Percentiles rank a stretch among this genome's conserved stretches.
Evolutionary conservation across 2,113 vertebrate species (phyloP).

Genomic region (Vombatus ursinus): DNA sequence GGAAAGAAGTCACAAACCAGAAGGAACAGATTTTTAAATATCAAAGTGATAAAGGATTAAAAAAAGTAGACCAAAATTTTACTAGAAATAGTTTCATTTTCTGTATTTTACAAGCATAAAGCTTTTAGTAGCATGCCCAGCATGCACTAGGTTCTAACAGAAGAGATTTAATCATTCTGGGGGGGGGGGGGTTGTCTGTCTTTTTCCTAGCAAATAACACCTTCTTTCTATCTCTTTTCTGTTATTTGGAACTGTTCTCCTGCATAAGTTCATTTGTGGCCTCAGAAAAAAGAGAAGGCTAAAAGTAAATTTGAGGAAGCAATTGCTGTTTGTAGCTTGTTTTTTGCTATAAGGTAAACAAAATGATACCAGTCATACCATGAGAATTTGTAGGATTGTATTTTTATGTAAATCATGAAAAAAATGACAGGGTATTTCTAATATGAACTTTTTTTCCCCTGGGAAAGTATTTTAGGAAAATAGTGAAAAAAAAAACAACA

Average conservation of each 20-base stretch:
- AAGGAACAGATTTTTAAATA: constrained; percentile 39
- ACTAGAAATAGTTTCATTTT: constrained; percentile 1
- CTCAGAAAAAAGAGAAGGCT: constrained; percentile 11
- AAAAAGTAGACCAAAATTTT: constrained; percentile 8
- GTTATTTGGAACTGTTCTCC: not conserved
- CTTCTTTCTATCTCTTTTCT: constrained; percentile 12
- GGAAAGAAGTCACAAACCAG: constrained; percentile 49
- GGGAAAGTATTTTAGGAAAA: constrained; percentile 6
- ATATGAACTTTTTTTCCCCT: not conserved
- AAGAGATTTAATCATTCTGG: not conserved
- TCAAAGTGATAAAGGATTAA: constrained; percentile 40
- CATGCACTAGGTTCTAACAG: not conserved
- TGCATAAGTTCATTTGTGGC: not conserved
- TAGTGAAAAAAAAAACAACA: not conserved
- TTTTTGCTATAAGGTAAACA: not conserved
- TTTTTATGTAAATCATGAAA: not conserved
- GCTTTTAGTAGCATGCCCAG: not conserved
- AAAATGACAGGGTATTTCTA: not conserved
- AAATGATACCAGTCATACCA: not conserved
- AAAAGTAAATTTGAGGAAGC: constrained; percentile 28
- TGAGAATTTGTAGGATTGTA: not conserved
- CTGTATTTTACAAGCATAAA: not conserved
- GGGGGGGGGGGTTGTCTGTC: not conserved
- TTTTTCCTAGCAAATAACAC: not conserved
- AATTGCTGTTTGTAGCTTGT: constrained; percentile 6